Base-by-base conservation (phyloP, 2,113 vertebrate species). In the Zingel zingel region DNA sequence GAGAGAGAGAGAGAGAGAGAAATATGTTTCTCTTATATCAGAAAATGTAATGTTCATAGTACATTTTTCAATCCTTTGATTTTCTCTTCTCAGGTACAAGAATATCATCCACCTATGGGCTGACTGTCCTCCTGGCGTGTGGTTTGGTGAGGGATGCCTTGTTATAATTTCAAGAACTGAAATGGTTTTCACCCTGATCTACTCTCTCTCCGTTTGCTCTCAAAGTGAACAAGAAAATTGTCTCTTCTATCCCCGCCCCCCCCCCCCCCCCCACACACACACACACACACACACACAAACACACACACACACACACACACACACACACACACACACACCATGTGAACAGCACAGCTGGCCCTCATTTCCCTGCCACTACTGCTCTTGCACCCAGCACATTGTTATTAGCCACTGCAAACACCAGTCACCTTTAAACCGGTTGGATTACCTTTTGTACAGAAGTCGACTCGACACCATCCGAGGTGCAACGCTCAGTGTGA, bases 121-220 rank as follows among this genome's bases (percentile, higher is more conserved):
- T 97, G 94, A 96, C 96, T 93, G 91, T 97, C 95, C 96, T 98
- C 88, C 96, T 98, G 96, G 94, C 93, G 82, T 96, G 95, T 91
- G 95, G 95, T 94, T 94, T 97, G 96, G 94, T 97, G 96, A 97
- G 96, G 95, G 96, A 95, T 95, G 96, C 96, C 95, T 97, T 97
- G 96, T 96, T 97, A 97, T 98, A 97, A 96, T 96, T 94, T 95
- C 95, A 96, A 94, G 96, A 96, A 97, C 96, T 96, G 95, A 96
- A 94, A 94, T 94, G 96, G 96, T 97, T 95, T 86, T 74, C 65
- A 23, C 70, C 86, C 73, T 36, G 69, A 83, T 85, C 94, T 63
- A 3, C 71, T 54, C 25, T 53, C 62, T 72, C 57, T 84, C 82
- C 63, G 70, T 87, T 89, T 76, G 95, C 96, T 96, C 96, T 96